Percentiles rank a stretch among this genome's conserved stretches.
Evolutionary conservation across 2,113 vertebrate genomes (phyloP).

Genomic region (Chrysochloris asiatica): DNA sequence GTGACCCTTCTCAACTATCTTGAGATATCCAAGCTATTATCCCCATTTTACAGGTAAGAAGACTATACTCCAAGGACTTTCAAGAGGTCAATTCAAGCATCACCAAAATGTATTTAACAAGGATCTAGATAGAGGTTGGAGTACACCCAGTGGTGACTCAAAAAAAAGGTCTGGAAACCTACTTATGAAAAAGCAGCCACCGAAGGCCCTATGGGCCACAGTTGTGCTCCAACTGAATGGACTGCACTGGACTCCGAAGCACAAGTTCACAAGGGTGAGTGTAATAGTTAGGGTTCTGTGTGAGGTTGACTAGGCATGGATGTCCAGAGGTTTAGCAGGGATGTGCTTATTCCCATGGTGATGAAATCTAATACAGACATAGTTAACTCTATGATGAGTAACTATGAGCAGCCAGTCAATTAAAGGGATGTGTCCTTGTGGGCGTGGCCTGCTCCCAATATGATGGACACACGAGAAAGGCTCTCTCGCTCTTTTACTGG

Average conservation of each 20-base stretch:
- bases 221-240: neutral
- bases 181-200: neutral
- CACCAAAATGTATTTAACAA: rapidly evolving
- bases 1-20: neutral
- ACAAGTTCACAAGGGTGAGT: too few relatives aligned
- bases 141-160: neutral
- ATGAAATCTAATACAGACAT: too few relatives aligned
- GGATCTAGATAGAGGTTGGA: neutral
- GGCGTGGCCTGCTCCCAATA: too few relatives aligned
- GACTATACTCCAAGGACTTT: neutral
- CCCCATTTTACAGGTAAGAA: neutral
- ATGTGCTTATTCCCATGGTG: too few relatives aligned
- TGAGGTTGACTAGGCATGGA: too few relatives aligned
- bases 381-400: too few relatives aligned
- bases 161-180: neutral
- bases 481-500: too few relatives aligned
- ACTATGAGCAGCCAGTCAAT: too few relatives aligned
- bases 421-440: too few relatives aligned
- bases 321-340: too few relatives aligned
- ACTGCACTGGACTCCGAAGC: neutral
- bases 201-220: neutral
- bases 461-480: too few relatives aligned
- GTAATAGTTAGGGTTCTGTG: too few relatives aligned
- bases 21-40: neutral
- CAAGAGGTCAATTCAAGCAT: neutral